Evolutionary conservation across 2,888 invertebrate species (phyloP), one percentile per base, ranked within the genome.

Genomic region (Lobophora halterata): DNA sequence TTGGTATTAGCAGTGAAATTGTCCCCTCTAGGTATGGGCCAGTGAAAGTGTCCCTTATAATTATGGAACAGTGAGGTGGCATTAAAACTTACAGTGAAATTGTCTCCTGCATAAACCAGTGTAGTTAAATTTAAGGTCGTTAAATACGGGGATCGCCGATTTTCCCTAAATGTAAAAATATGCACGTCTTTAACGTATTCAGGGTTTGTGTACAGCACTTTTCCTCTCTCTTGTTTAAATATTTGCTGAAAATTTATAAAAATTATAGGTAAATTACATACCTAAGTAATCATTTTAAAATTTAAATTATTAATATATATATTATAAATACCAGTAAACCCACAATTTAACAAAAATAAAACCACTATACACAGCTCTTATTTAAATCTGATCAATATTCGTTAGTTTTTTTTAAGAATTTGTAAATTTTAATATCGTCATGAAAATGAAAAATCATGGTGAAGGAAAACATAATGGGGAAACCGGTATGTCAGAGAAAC

Each of bases 1-100:
- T n/a, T n/a, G n/a, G n/a, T 36, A 46, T 46, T 46, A 19, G 47
- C 50, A 4, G 50, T 40, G 8, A 40, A 25, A 18, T 50, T 42
- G 11, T 50, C 39, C 0, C 29, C 30, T 2, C 39, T 8, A 1
- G 42, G 16, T 7, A 21, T 12, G 5, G 37, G n/a, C n/a, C n/a
- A n/a, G n/a, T n/a, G n/a, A n/a, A n/a, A n/a, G n/a, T n/a, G n/a
- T n/a, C n/a, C n/a, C n/a, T n/a, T n/a, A n/a, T n/a, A n/a, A n/a
- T n/a, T n/a, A n/a, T n/a, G n/a, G n/a, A n/a, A n/a, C n/a, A n/a
- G n/a, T n/a, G n/a, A n/a, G n/a, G n/a, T n/a, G n/a, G n/a, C n/a
- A n/a, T n/a, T n/a, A n/a, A n/a, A 32, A 46, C 49, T 46, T 21
- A 50, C 50, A 4, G 50, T 40, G 8, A 40, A 25, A 18, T 50